Conservation (phyloP, 2,113 vertebrate species). For the Rutilus rutilus region DNA sequence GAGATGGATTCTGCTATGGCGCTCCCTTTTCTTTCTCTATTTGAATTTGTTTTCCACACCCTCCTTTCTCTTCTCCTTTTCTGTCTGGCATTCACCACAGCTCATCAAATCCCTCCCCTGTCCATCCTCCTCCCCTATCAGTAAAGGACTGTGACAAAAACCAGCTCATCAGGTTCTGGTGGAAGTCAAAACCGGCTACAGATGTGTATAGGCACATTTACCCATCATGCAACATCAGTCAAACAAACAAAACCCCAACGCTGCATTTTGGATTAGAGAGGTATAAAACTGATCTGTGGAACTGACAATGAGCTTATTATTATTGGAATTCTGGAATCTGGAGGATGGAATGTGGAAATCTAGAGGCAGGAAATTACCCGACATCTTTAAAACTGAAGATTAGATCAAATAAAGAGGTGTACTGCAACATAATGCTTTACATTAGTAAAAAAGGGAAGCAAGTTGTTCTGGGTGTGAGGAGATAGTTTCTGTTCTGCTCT, state of each 20-base stretch:
- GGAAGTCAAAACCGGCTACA: neutral
- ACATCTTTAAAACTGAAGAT: neutral
- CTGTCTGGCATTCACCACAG: neutral
- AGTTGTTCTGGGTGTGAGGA: neutral
- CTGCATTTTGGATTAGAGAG: neutral
- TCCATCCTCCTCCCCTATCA: neutral
- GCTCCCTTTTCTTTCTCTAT: conserved; percentile 34
- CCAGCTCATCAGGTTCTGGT: conserved; percentile 33
- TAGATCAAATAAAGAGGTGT: neutral
- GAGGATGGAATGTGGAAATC: conserved; percentile 13
- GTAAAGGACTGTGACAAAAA: neutral
- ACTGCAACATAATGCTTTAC: neutral
- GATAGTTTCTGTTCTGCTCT: conserved; percentile 33
- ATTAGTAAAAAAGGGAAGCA: neutral
- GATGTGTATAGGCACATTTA: neutral
- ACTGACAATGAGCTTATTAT: conserved; percentile 11
- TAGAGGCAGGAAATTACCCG: neutral
- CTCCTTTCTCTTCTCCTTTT: conserved; percentile 22
- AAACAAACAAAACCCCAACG: neutral
- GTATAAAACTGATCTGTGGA: neutral
- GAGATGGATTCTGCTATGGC: neutral
- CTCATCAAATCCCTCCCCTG: conserved; percentile 26
- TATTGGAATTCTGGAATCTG: neutral
- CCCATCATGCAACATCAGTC: neutral
- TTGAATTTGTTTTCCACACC: conserved; percentile 26